These are phyloP conservation scores for Squalus acanthias DNA, from an alignment of 2,797 vertebrate genomes.

Conservation along the genomic window DNA sequence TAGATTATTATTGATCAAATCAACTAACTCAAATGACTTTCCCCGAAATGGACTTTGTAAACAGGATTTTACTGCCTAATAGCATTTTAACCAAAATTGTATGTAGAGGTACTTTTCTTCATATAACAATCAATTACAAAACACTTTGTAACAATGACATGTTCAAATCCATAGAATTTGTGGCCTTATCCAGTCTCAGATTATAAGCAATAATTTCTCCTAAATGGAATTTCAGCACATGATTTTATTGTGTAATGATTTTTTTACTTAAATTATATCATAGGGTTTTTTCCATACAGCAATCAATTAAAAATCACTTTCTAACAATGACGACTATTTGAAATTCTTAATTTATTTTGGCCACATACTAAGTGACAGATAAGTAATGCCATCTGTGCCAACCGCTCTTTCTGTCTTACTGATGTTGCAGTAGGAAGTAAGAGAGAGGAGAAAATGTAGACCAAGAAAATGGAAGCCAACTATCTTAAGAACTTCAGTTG, in stretches of 20 bases:
- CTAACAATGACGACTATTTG: not conserved
- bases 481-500: not conserved
- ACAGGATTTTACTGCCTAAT: not conserved
- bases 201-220: not conserved
- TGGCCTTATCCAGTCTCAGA: not conserved
- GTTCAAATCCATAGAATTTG: not conserved
- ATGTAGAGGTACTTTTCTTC: not conserved
- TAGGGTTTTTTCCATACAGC: not conserved
- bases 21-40: not conserved
- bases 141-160: not conserved
- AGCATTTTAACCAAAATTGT: not conserved
- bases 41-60: not conserved
- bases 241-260: not conserved
- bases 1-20: conserved; percentile 19
- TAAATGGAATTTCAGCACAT: not conserved
- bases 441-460: not conserved
- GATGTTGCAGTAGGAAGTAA: not conserved
- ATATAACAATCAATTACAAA: not conserved
- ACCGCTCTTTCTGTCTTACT: not conserved
- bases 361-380: not conserved
- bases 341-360: not conserved
- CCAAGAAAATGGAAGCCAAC: not conserved
- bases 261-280: not conserved
- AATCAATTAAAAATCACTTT: not conserved
- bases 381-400: not conserved